Conservation (phyloP, 1,140 invertebrate species). For the Stenopsyche tienmushanensis region DNA sequence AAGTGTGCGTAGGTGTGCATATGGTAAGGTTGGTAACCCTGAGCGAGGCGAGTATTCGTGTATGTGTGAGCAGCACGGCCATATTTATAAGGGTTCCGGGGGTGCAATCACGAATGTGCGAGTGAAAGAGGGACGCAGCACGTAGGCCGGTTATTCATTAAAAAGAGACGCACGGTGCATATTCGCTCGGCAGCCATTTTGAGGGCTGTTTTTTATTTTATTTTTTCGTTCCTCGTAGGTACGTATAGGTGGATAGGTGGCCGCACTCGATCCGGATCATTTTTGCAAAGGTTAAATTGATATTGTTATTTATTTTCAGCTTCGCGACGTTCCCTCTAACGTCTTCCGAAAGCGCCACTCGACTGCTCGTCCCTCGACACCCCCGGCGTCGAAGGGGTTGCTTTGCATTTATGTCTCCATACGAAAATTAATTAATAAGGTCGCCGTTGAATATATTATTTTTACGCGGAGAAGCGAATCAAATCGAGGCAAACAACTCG, state of each 20-base stretch:
- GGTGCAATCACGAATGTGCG: constrained; percentile 58
- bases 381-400: no score
- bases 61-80: constrained; percentile 54
- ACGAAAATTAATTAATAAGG: no score
- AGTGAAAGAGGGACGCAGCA: constrained; percentile 44
- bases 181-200: constrained; percentile 56
- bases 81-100: constrained; percentile 60
- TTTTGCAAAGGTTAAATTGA: constrained; percentile 11
- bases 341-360: no score
- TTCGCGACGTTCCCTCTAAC: no score
- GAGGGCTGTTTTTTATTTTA: constrained; percentile 59
- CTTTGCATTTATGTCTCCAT: no score
- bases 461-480: no score
- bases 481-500: no score
- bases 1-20: background rate
- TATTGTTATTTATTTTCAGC: no score
- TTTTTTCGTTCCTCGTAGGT: constrained; percentile 49
- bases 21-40: background rate
- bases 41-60: background rate
- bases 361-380: no score
- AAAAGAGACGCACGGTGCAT: constrained; percentile 46
- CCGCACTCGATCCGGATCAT: constrained; percentile 12
- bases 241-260: constrained; percentile 9
- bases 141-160: constrained; percentile 27
- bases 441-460: no score